Percentiles rank a stretch among this genome's conserved stretches.
phyloP scores from a whole-genome alignment of 1,140 invertebrate genomes.

The Neuroterus valhalla region DNA sequence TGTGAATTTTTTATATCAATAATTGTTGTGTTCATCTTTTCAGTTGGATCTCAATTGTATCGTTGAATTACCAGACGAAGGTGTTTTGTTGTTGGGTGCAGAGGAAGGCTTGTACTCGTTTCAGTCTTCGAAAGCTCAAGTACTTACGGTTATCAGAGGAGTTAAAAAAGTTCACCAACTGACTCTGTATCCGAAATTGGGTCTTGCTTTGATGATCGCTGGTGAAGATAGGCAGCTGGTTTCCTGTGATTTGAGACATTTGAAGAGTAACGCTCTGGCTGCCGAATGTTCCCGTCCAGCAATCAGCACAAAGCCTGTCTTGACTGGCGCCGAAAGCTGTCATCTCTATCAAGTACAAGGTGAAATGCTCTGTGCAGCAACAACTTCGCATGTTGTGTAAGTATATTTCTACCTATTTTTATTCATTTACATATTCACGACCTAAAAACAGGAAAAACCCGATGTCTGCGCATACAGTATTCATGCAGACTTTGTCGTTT shows the following conservation, averaged over 20 bases:
- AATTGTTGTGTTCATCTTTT: constrained; percentile 38
- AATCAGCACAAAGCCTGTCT: constrained; percentile 77
- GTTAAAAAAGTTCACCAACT: constrained; percentile 81
- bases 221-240: constrained; percentile 80
- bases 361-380: constrained; percentile 80
- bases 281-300: constrained; percentile 78
- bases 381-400: constrained; percentile 79
- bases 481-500: too few species aligned
- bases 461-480: too few species aligned
- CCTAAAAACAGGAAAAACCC: too few species aligned
- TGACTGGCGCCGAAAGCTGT: constrained; percentile 77
- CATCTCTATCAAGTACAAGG: constrained; percentile 78
- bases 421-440: neutral
- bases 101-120: constrained; percentile 72
- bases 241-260: constrained; percentile 79
- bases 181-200: constrained; percentile 76
- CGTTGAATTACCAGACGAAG: constrained; percentile 63
- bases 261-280: constrained; percentile 78
- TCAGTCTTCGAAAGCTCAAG: constrained; percentile 56
- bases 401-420: constrained; percentile 48
- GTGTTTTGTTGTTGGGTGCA: constrained; percentile 65
- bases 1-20: constrained; percentile 29
- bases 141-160: constrained; percentile 77
- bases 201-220: constrained; percentile 81
- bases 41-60: constrained; percentile 71